Conservation (phyloP, 1,140 invertebrate genomes). For the Cecropterus lyciades region DNA sequence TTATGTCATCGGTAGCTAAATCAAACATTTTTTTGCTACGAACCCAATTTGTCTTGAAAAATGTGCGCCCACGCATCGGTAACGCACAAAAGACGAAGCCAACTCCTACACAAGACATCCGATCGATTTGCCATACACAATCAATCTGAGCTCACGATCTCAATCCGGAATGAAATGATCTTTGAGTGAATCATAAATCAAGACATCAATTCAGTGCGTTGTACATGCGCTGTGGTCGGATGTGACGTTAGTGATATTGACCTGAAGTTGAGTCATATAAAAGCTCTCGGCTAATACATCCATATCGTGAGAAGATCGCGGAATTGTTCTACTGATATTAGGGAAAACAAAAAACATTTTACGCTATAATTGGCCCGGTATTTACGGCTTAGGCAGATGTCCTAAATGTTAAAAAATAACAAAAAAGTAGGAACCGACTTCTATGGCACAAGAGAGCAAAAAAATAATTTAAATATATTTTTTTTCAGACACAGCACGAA, state of each 20-base stretch:
- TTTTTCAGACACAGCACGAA: too few relatives aligned
- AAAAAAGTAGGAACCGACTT: too few relatives aligned
- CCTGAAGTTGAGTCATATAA: conserved; percentile 29
- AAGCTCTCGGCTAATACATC: conserved; percentile 9
- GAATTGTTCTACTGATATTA: not conserved
- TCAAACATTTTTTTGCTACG: not conserved
- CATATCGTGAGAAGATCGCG: conserved; percentile 25
- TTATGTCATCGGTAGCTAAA: too few relatives aligned
- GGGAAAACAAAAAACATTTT: not conserved
- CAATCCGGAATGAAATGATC: conserved; percentile 24
- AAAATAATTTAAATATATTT: too few relatives aligned
- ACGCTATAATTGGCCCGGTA: too few relatives aligned
- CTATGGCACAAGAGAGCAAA: too few relatives aligned
- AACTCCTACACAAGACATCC: conserved; percentile 17
- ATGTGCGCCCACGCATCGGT: not conserved
- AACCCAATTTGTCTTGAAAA: too few relatives aligned
- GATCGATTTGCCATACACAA: conserved; percentile 8
- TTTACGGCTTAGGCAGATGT: too few relatives aligned
- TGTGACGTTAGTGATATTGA: conserved; percentile 27
- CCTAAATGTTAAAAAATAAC: too few relatives aligned
- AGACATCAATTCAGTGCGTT: conserved; percentile 18
- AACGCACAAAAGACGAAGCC: not conserved
- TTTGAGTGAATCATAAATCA: conserved; percentile 30
- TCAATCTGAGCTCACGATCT: conserved; percentile 14
- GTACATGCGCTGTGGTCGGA: conserved; percentile 5